Evolutionary conservation across 2,888 invertebrate genomes (phyloP), one percentile per base, ranked within the genome.

Genomic region (Pristionchus japonicus): DNA sequence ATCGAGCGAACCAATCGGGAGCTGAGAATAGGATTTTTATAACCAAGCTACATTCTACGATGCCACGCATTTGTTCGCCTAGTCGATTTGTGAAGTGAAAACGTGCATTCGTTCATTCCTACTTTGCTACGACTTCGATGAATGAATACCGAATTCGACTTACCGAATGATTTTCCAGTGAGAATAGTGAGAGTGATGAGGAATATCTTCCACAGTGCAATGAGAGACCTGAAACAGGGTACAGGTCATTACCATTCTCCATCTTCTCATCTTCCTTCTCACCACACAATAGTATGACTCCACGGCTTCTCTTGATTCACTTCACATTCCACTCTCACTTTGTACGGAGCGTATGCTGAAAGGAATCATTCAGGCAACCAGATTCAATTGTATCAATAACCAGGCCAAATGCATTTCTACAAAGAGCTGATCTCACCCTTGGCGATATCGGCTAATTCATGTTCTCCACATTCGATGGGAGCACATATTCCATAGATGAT

Each of bases 401-500:
- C n/a, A n/a, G n/a, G n/a, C n/a, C n/a, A n/a, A n/a, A n/a, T n/a
- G n/a, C n/a, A n/a, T n/a, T n/a, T n/a, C n/a, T n/a, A n/a, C n/a
- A n/a, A n/a, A n/a, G n/a, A n/a, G n/a, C n/a, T n/a, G n/a, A 34
- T 34, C 67, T 31, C n/a, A 87, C 87, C 40, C 27, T 31, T 87
- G 13, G 52, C 88, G 37, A 88, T 83, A 40, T 4, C 31, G 1
- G 89, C 90, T 83, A 92, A 89, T 85, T 94, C 92, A 1, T 90
- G 37, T 43, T 89, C 86, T 11, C 90, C 89, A 83, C 94, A 94
- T 27, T 88, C 88, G 3, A 93, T 89, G 11, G 94, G 94, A 77
- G 93, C 91, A 88, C 94, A 94, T 15, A 92, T 91, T 34, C 94
- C 94, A 64, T 94, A 88, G 74, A 91, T 90, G 61, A 94, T 93